Evolutionary conservation across 1,140 invertebrate species (phyloP).

Genomic region (Oscheius sp.): DNA sequence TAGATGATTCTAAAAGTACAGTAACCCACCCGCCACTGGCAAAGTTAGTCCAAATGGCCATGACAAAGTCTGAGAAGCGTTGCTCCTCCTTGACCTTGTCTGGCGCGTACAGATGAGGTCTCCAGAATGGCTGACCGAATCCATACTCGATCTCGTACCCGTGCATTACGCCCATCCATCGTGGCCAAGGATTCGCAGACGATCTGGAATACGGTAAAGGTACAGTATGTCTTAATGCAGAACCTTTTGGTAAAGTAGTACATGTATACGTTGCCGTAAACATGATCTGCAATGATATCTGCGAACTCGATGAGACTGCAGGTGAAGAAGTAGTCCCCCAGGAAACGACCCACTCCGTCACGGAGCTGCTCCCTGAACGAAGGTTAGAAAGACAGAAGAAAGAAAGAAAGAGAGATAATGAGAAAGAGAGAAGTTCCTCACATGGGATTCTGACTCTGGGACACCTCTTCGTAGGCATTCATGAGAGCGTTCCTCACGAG

Average conservation of each 20-base stretch:
- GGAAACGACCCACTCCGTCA: conserved; percentile 66
- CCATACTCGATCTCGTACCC: conserved; percentile 92
- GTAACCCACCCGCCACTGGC: conserved; percentile 78
- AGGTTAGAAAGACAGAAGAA: neutral
- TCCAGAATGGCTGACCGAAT: conserved; percentile 85
- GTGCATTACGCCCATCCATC: conserved; percentile 92
- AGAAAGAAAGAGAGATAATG: neutral
- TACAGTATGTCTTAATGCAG: conserved; percentile 65
- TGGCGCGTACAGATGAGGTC: conserved; percentile 73
- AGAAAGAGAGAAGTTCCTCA: conserved; percentile 3
- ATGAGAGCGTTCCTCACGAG: conserved; percentile 56
- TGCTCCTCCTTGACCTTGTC: conserved; percentile 77
- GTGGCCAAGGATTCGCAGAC: conserved; percentile 79
- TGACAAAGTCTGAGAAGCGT: conserved; percentile 78
- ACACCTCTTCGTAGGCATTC: conserved; percentile 55
- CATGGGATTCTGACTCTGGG: conserved; percentile 26
- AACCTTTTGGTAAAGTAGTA: conserved; percentile 87
- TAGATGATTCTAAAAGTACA: conserved; percentile 17
- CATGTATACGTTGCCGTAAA: conserved; percentile 82
- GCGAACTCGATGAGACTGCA: conserved; percentile 88
- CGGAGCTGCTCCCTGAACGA: conserved; percentile 39
- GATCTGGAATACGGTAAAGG: conserved; percentile 60
- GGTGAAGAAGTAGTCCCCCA: conserved; percentile 94
- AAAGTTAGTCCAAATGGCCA: conserved; percentile 93
- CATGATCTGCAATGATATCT: conserved; percentile 78